Evolutionary conservation across 2,797 vertebrate genomes (phyloP).

Genomic region (Hydrolagus colliei): DNA sequence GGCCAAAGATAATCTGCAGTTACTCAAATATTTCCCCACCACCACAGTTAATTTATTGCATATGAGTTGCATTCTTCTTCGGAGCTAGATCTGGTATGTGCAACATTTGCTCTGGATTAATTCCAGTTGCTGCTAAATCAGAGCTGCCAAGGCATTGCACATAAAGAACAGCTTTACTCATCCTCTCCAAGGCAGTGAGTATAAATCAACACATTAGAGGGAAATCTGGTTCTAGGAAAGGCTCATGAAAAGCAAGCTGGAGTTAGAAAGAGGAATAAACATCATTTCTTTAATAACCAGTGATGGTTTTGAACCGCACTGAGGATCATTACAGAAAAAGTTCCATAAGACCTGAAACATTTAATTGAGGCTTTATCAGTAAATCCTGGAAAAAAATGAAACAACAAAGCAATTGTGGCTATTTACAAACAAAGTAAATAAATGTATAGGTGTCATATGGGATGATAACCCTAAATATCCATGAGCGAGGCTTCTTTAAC

Average conservation of each 20-base stretch:
- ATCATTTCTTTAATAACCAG: neutral
- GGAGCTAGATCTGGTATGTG: neutral
- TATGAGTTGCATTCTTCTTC: neutral
- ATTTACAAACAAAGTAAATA: neutral
- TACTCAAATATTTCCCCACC: neutral
- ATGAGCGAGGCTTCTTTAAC: no score
- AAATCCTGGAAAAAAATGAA: neutral
- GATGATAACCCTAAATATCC: no score
- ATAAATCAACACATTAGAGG: neutral
- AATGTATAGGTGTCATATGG: neutral
- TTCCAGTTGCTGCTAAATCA: neutral
- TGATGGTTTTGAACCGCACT: neutral
- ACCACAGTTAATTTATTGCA: neutral
- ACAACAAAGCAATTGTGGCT: neutral
- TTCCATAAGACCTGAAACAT: neutral
- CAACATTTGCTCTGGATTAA: neutral
- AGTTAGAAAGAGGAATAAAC: neutral
- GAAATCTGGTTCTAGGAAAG: neutral
- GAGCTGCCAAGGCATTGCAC: neutral
- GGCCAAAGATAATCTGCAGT: neutral
- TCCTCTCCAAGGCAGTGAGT: no score
- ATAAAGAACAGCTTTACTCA: neutral
- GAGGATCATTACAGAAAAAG: neutral
- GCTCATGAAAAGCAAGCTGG: neutral
- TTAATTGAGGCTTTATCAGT: neutral